Conservation (phyloP, 2,797 vertebrate species). For the Tamandua tetradactyla region DNA sequence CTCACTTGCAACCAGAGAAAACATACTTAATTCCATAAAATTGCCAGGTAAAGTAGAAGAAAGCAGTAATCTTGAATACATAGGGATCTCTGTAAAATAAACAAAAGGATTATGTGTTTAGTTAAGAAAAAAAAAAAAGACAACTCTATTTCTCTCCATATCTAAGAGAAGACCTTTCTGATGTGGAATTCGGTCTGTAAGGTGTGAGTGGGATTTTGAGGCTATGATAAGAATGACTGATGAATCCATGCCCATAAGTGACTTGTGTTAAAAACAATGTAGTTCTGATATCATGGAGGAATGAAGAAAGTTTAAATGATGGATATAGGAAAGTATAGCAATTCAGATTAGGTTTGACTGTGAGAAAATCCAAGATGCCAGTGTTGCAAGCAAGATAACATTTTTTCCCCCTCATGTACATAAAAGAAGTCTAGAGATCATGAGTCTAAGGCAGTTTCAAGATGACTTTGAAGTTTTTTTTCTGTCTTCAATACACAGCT, state of each 20-base stretch:
- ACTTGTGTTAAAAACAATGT: not conserved
- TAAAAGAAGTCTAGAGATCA: not conserved
- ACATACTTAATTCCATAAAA: conserved; percentile 28
- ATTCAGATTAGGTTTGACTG: not conserved
- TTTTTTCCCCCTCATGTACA: not conserved
- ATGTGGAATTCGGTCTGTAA: conserved; percentile 10
- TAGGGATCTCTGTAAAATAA: conserved; percentile 10
- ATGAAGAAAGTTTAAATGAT: not conserved
- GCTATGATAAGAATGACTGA: not conserved
- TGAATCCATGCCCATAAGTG: not conserved
- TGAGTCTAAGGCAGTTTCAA: not conserved
- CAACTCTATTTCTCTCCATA: not conserved
- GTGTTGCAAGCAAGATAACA: not conserved
- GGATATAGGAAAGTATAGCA: not conserved
- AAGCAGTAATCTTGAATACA: not conserved
- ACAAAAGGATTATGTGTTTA: not conserved
- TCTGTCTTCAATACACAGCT: not conserved
- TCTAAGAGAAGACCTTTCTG: conserved; percentile 44
- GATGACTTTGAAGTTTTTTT: not conserved
- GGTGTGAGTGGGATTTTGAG: not conserved
- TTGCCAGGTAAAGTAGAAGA: not conserved
- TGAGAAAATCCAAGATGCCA: not conserved
- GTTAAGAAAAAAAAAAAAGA: not conserved
- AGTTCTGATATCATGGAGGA: not conserved
- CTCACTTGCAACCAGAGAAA: not conserved